A percentile compares a stretch with the other conserved stretches of the same genome.
phyloP scores from a whole-genome alignment of 2,113 vertebrate genomes.

The Cairina moschata region DNA sequence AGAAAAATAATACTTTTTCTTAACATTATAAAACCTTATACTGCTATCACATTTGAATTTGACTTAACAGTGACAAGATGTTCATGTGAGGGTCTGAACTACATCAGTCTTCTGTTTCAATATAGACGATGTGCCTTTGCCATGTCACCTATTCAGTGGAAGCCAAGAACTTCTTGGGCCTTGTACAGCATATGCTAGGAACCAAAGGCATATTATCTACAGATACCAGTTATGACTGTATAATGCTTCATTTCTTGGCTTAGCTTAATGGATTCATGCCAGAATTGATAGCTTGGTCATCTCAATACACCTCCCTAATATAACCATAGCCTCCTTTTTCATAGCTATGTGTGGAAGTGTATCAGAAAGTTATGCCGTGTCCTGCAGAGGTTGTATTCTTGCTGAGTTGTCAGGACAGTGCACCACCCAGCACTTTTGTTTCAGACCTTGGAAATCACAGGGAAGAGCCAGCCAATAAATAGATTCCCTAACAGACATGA shows the following conservation, averaged over 20 bases:
- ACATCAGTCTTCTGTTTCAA: not conserved
- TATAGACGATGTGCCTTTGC: accelerated
- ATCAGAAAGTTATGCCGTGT: not conserved
- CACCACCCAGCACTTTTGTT: not conserved
- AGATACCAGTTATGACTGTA: no score
- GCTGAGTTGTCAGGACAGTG: not conserved
- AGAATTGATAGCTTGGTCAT: no score
- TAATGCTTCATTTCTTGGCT: no score
- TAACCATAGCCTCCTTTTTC: not conserved
- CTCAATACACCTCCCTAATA: no score
- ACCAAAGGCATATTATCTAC: not conserved
- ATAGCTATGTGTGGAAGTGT: not conserved
- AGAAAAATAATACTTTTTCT: not conserved
- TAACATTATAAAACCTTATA: not conserved
- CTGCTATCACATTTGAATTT: not conserved
- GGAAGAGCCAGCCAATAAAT: not conserved
- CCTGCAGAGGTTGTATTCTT: not conserved
- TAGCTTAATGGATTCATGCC: no score
- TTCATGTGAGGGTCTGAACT: not conserved
- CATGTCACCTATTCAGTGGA: not conserved
- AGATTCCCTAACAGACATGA: not conserved
- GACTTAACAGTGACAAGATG: not conserved
- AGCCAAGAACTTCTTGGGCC: not conserved
- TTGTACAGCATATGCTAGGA: not conserved
- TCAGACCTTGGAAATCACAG: not conserved